Conservation (phyloP, 2,888 invertebrate genomes). For the Tyria jacobaeae region DNA sequence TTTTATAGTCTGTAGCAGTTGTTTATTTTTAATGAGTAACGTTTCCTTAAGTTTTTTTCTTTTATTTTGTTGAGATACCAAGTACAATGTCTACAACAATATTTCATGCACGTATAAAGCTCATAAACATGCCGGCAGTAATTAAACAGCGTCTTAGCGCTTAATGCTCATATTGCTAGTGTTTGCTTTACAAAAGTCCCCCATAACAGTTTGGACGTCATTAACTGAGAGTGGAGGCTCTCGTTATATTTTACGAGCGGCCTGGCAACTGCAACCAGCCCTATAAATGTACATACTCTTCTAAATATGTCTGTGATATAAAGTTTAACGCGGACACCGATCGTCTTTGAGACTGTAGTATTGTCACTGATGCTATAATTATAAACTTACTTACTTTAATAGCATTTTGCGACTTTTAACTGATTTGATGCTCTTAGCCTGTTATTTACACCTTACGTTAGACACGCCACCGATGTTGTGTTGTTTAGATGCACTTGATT, state of each 20-base stretch:
- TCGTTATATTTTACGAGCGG: conserved; percentile 72
- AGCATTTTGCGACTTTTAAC: too few relatives aligned
- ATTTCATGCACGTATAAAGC: conserved; percentile 18
- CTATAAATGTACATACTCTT: conserved; percentile 59
- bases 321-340: conserved; percentile 62
- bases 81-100: conserved; percentile 1
- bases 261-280: conserved; percentile 57
- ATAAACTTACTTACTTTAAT: neutral
- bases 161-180: conserved; percentile 46
- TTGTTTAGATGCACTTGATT: too few relatives aligned
- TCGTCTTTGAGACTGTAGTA: conserved; percentile 39
- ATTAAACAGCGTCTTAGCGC: conserved; percentile 50
- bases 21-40: too few relatives aligned
- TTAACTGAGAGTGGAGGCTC: conserved; percentile 56
- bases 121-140: conserved; percentile 37
- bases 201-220: conserved; percentile 50
- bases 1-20: too few relatives aligned
- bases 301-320: conserved; percentile 61
- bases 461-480: too few relatives aligned
- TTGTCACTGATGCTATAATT: neutral
- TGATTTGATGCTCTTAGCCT: too few relatives aligned
- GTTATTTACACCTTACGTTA: too few relatives aligned
- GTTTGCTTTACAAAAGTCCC: conserved; percentile 45
- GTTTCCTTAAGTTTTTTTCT: neutral
- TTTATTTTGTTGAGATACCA: neutral